Evolutionary conservation across 2,113 vertebrate species (phyloP).

Genomic region (Pollachius pollachius): DNA sequence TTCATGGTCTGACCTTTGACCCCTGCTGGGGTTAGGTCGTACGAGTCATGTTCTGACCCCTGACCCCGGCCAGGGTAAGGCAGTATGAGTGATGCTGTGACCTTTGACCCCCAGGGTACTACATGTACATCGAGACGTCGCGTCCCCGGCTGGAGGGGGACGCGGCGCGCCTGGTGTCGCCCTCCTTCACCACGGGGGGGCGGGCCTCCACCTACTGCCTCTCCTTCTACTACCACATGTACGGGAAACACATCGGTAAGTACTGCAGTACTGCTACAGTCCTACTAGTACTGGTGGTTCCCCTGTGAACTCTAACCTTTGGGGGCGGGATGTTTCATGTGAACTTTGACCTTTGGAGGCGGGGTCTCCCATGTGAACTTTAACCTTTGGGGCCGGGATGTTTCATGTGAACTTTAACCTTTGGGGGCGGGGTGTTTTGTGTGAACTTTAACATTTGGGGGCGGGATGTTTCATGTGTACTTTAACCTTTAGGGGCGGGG

Average conservation of each 20-base stretch:
- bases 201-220: slow-evolving; percentile 86
- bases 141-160: slow-evolving; percentile 86
- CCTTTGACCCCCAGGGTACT: slow-evolving; percentile 77
- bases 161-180: slow-evolving; percentile 85
- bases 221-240: slow-evolving; percentile 97
- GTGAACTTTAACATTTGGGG: too few species aligned
- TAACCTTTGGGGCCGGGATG: too few species aligned
- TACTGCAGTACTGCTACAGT: background rate
- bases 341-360: too few species aligned
- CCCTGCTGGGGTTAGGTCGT: background rate
- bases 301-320: too few species aligned
- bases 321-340: too few species aligned
- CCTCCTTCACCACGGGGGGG: slow-evolving; percentile 85
- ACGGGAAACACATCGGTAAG: slow-evolving; percentile 95
- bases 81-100: too few species aligned
- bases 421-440: too few species aligned
- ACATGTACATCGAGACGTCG: slow-evolving; percentile 95
- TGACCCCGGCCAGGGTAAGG: background rate
- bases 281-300: background rate
- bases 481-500: too few species aligned
- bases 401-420: too few species aligned
- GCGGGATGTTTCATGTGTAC: slow-evolving; percentile 23
- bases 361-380: too few species aligned
- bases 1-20: background rate
- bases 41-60: background rate